A percentile compares a stretch with the other conserved stretches of the same genome.
Evolutionary conservation across 64 coral and sea anemone genomes (phyloP).

Genomic region (Stichodactyla helianthus): DNA sequence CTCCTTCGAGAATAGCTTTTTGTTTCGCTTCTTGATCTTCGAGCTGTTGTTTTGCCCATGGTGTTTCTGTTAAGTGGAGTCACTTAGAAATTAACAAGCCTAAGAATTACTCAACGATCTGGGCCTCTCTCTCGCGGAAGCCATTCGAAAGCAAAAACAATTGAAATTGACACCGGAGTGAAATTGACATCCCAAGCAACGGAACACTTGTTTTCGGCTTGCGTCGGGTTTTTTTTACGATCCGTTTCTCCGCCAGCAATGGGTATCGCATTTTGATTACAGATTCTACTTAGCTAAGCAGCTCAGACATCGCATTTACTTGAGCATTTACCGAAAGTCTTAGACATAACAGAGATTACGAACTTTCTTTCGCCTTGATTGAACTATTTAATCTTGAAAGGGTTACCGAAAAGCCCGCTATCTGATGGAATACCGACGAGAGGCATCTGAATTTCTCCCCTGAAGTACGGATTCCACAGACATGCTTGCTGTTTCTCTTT

Average conservation of each 20-base stretch:
- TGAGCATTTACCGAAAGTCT: conserved; percentile 6
- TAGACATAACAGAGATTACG: conserved; percentile 26
- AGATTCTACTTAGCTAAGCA: not conserved
- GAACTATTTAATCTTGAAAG: conserved; percentile 28
- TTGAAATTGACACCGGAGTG: not conserved
- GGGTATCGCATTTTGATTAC: not conserved
- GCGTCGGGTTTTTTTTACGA: not conserved
- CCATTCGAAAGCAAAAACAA: not conserved
- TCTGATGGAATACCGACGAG: not conserved
- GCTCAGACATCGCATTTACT: conserved; percentile 17
- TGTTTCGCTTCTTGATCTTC: not conserved
- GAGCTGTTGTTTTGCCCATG: not conserved
- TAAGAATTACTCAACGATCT: not conserved
- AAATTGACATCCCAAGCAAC: not conserved
- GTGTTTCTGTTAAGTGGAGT: not conserved
- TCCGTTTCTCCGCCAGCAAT: not conserved
- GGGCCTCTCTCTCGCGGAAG: not conserved
- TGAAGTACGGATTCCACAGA: not conserved
- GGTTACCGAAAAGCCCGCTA: conserved; percentile 1
- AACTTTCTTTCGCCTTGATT: conserved; percentile 19
- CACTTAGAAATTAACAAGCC: not conserved
- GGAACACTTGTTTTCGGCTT: not conserved
- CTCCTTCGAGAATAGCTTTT: not conserved
- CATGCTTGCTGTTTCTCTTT: not conserved
- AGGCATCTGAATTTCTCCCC: not conserved